phyloP scores from a whole-genome alignment of 2,113 vertebrate species.

The Chloropsis cyanopogon region DNA sequence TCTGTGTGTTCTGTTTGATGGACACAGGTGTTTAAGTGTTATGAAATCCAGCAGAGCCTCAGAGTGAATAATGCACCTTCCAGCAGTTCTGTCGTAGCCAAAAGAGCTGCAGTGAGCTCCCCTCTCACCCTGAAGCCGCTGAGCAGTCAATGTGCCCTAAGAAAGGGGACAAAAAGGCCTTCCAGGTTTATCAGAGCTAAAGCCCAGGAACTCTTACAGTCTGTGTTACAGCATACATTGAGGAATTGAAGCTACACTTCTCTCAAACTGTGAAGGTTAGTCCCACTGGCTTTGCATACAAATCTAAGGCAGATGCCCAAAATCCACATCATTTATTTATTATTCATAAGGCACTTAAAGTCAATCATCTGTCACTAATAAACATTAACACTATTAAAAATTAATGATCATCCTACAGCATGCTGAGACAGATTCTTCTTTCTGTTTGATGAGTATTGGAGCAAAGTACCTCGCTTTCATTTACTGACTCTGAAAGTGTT shows the following conservation, averaged over 20 bases:
- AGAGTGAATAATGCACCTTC: slow-evolving; percentile 71
- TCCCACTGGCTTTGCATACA: slow-evolving; percentile 45
- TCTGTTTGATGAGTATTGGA: slow-evolving; percentile 61
- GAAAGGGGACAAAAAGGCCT: slow-evolving; percentile 21
- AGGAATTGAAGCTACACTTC: not conserved
- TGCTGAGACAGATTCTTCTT: slow-evolving; percentile 58
- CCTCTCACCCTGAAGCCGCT: slow-evolving; percentile 29
- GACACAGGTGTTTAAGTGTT: slow-evolving; percentile 83
- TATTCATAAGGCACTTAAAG: slow-evolving; percentile 71
- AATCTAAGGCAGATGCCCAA: slow-evolving; percentile 54
- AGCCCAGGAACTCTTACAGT: slow-evolving; percentile 15
- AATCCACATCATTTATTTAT: slow-evolving; percentile 65
- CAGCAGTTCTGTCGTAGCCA: slow-evolving; percentile 62
- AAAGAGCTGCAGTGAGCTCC: slow-evolving; percentile 64
- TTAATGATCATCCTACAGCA: slow-evolving; percentile 60
- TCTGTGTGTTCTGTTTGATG: slow-evolving; percentile 75
- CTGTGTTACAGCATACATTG: not conserved
- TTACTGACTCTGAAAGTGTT: slow-evolving; percentile 9
- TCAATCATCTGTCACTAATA: slow-evolving; percentile 72
- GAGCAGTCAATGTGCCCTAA: not conserved
- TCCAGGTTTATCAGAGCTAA: not conserved
- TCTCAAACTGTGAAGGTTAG: slow-evolving; percentile 28
- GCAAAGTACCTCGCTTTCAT: slow-evolving; percentile 32
- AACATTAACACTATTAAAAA: slow-evolving; percentile 77
- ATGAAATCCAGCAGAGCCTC: slow-evolving; percentile 72